phyloP scores from a whole-genome alignment of 2,888 invertebrate species.

The Axea sp. region DNA sequence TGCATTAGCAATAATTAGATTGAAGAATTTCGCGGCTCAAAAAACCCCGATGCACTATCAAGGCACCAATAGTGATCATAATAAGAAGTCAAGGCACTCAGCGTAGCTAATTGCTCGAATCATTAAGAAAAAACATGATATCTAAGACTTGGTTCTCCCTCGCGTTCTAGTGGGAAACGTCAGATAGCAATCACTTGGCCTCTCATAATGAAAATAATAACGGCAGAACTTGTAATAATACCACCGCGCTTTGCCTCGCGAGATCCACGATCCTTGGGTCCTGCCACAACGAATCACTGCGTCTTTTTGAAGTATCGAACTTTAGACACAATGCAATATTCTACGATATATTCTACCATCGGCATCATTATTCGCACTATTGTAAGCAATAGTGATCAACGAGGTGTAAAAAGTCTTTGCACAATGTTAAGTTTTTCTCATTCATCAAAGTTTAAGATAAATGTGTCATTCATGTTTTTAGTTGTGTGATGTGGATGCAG shows the following conservation, averaged over 20 bases:
- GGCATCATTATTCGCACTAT: too few relatives aligned
- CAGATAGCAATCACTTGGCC: slow-evolving; percentile 73
- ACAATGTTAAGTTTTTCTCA: slow-evolving; percentile 38
- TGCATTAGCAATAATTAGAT: slow-evolving; percentile 42
- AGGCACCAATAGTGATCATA: slow-evolving; percentile 69
- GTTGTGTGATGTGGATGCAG: background rate
- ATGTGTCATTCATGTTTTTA: slow-evolving; percentile 25
- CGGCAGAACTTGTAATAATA: slow-evolving; percentile 71
- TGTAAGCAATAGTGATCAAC: slow-evolving; percentile 36
- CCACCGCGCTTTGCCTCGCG: slow-evolving; percentile 62
- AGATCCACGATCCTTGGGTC: slow-evolving; percentile 48
- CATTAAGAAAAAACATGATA: slow-evolving; percentile 80
- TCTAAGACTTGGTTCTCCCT: slow-evolving; percentile 68
- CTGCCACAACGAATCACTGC: slow-evolving; percentile 21
- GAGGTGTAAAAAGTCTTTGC: slow-evolving; percentile 22
- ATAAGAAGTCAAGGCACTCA: slow-evolving; percentile 78
- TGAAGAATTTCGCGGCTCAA: slow-evolving; percentile 48
- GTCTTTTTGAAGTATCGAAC: slow-evolving; percentile 37
- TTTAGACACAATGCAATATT: slow-evolving; percentile 5
- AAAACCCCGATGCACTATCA: slow-evolving; percentile 39
- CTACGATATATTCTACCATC: slow-evolving; percentile 36
- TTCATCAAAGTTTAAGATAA: slow-evolving; percentile 31
- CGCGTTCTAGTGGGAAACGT: slow-evolving; percentile 72
- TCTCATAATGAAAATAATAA: slow-evolving; percentile 79
- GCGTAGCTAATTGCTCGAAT: slow-evolving; percentile 80